Evolutionary conservation across 2,797 vertebrate species (phyloP).

Genomic region (Jordanella pulchra): DNA sequence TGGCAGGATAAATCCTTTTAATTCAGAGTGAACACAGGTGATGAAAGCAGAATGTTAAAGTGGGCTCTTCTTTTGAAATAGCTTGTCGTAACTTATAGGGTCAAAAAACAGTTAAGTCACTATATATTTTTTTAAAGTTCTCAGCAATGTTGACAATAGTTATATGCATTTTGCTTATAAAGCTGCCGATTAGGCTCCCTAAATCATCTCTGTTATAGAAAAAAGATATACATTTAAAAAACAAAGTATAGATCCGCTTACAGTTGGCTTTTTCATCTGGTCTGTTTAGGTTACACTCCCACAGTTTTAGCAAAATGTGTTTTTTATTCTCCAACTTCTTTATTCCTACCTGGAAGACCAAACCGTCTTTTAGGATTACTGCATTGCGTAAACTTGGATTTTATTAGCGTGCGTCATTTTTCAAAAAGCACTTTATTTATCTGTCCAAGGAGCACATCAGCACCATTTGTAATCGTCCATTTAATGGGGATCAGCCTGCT

Average conservation of each 20-base stretch:
- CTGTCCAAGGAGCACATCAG: slow-evolving; percentile 74
- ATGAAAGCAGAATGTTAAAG: background rate
- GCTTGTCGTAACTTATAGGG: background rate
- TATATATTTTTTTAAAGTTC: background rate
- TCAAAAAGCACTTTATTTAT: slow-evolving; percentile 72
- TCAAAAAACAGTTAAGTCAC: background rate
- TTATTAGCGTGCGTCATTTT: slow-evolving; percentile 63
- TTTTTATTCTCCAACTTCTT: slow-evolving; percentile 22
- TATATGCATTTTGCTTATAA: too few species aligned
- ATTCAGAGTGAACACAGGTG: background rate
- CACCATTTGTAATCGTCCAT: slow-evolving; percentile 68
- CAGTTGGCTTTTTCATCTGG: background rate
- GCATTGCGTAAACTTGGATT: slow-evolving; percentile 39
- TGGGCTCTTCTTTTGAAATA: background rate
- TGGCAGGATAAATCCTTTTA: background rate
- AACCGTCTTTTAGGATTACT: slow-evolving; percentile 54
- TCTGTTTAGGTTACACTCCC: background rate
- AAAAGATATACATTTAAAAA: background rate
- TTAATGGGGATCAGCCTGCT: slow-evolving; percentile 75
- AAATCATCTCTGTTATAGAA: background rate
- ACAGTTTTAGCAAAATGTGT: background rate
- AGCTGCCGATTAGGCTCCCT: background rate
- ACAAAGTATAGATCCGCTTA: background rate
- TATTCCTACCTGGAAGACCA: slow-evolving; percentile 59
- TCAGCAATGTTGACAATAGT: background rate